Base-by-base conservation (phyloP, 2,888 invertebrate genomes). In the Choristoneura rosaceana region DNA sequence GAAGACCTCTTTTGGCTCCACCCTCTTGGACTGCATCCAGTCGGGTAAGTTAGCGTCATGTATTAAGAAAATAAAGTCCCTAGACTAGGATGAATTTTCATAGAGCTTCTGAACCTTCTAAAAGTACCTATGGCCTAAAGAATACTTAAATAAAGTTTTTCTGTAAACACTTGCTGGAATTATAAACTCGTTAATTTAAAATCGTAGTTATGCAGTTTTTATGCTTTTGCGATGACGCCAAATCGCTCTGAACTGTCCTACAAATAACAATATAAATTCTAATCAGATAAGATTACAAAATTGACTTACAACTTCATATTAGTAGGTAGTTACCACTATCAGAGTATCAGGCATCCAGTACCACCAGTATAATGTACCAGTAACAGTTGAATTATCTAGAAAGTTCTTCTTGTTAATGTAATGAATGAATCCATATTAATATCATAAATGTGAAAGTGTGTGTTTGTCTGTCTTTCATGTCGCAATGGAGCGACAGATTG, bases 1-100 rank as follows among this genome's bases (percentile, higher is more conserved):
- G 96, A 98, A 98, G 95, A 99, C 99, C 76, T 96, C 97, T 79
- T 98, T 99, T 90, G 98, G 98, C 82, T 98, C 99, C 75, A 97
- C 98, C 75, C 96, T 99, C 76, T 95, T 98, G 89, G 99, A 99
- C 94, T 97, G 97, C 87, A 98, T 99, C 91, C 99, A 98, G 93
- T 99, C 99, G 82, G 99, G 98, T 97, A 79, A 88, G 87, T n/a
- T 47, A 17, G 47, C 14, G 55, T 12, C 17, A 10, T 55, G 12
- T 55, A 3, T 10, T 25, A 55, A 10, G 12, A 55, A 10, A 2
- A 2, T n/a, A 4, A 4, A 43, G 0, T 25, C 25, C 25, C 25
- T 25, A 25, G 25, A 2, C 25, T 25, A 25, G 25, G 2, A 0
- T 25, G 25, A 25, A 12, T 12, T 43, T 43, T 43, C 4, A 12